phyloP scores from a whole-genome alignment of 2,113 vertebrate genomes.

The Megatriorchis doriae region DNA sequence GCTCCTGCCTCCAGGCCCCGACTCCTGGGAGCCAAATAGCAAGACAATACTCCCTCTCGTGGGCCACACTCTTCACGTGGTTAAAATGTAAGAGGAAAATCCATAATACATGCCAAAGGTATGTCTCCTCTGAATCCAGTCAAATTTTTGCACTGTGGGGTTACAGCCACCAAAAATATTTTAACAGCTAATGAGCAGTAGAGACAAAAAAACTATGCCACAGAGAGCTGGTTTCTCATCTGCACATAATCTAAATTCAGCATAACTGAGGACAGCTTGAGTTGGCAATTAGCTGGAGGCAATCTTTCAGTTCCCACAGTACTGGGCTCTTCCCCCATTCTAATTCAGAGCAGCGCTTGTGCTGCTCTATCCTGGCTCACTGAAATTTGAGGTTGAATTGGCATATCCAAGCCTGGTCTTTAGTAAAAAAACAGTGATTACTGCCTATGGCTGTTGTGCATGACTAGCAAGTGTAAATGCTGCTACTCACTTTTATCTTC shows the following conservation, averaged over 20 bases:
- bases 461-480: background rate
- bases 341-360: background rate
- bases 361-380: background rate
- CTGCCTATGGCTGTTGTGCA: background rate
- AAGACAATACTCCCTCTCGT: background rate
- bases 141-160: background rate
- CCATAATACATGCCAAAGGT: background rate
- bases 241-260: background rate
- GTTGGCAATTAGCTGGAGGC: background rate
- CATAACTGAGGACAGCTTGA: background rate
- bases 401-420: background rate
- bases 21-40: background rate
- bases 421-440: too few relatives aligned
- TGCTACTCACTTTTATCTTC: slow-evolving; percentile 40
- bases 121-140: background rate
- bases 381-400: background rate
- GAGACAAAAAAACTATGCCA: background rate
- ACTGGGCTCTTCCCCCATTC: background rate
- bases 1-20: background rate
- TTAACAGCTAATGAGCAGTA: background rate
- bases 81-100: background rate
- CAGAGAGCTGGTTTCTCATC: background rate
- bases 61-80: background rate
- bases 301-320: background rate
- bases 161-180: background rate